These are phyloP conservation scores for Leucosticte australis DNA, from an alignment of 2,113 vertebrate species.

Conservation along the genomic window DNA sequence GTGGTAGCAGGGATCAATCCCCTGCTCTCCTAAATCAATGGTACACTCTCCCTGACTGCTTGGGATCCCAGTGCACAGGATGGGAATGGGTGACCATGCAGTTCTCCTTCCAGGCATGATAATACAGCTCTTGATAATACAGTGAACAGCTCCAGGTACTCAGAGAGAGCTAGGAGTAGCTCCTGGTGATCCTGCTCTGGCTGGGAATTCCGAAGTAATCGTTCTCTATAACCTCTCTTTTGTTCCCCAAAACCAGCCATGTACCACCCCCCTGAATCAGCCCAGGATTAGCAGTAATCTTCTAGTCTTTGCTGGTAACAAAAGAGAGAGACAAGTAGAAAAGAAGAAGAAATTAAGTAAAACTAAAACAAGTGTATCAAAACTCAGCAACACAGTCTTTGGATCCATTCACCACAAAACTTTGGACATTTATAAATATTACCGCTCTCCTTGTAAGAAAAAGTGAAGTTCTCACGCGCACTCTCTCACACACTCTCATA, in stretches of 20 bases:
- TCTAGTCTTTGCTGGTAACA: not conserved
- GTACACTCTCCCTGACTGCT: not conserved
- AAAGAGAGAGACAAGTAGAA: not conserved
- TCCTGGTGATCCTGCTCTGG: not conserved
- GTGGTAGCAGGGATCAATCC: not conserved
- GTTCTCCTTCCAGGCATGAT: not conserved
- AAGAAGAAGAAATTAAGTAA: not conserved
- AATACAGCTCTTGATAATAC: not conserved
- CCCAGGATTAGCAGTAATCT: not conserved
- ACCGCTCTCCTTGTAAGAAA: not conserved
- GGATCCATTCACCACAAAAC: not conserved
- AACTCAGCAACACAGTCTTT: not conserved
- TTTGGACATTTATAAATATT: not conserved
- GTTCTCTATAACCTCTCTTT: not conserved
- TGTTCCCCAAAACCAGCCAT: not conserved
- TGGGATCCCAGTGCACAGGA: rapidly evolving
- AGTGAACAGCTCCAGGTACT: not conserved
- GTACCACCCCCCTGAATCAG: not conserved
- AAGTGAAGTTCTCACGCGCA: rapidly evolving
- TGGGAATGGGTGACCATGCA: not conserved
- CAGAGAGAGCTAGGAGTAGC: not conserved
- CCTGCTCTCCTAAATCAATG: not conserved
- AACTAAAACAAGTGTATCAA: not conserved
- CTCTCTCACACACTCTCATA: not conserved
- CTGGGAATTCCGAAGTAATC: not conserved